phyloP scores from a whole-genome alignment of 2,888 invertebrate genomes.

The Apoda limacodes region DNA sequence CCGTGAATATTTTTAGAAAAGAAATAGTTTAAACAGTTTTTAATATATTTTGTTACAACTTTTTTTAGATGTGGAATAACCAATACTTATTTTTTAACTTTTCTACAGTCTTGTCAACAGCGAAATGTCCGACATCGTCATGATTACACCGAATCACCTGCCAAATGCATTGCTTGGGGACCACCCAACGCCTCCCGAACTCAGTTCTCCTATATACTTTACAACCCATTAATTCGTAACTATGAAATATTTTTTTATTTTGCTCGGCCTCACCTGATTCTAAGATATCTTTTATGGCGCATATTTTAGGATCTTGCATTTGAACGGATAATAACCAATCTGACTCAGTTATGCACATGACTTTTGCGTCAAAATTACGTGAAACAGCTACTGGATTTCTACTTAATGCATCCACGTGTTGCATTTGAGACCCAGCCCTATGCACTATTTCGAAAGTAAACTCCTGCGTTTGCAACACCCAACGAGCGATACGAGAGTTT shows the following conservation, averaged over 20 bases:
- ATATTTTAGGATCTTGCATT: conserved; percentile 11
- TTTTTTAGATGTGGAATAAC: conserved; percentile 12
- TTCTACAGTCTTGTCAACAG: conserved; percentile 23
- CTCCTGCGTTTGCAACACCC: conserved; percentile 28
- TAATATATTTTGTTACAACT: conserved; percentile 23
- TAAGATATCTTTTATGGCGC: conserved; percentile 6
- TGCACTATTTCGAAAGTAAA: conserved; percentile 24
- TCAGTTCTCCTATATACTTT: conserved; percentile 14
- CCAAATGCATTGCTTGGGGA: conserved; percentile 14
- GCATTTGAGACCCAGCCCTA: conserved; percentile 17
- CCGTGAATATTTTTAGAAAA: conserved; percentile 26
- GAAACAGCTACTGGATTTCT: conserved; percentile 15
- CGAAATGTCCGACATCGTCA: conserved; percentile 27
- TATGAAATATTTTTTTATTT: conserved; percentile 13
- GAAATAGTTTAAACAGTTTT: conserved; percentile 25
- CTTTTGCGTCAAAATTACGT: background rate
- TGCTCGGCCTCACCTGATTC: conserved; percentile 11
- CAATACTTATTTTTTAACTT: conserved; percentile 16
- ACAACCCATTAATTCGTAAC: conserved; percentile 17
- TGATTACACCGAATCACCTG: conserved; percentile 19
- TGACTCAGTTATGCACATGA: conserved; percentile 13
- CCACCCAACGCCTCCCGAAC: conserved; percentile 19
- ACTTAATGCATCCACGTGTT: conserved; percentile 17
- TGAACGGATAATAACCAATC: conserved; percentile 18
- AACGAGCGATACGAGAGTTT: conserved; percentile 26